Evolutionary conservation across 2,113 vertebrate species (phyloP).

Genomic region (Neodon shergylaensis): DNA sequence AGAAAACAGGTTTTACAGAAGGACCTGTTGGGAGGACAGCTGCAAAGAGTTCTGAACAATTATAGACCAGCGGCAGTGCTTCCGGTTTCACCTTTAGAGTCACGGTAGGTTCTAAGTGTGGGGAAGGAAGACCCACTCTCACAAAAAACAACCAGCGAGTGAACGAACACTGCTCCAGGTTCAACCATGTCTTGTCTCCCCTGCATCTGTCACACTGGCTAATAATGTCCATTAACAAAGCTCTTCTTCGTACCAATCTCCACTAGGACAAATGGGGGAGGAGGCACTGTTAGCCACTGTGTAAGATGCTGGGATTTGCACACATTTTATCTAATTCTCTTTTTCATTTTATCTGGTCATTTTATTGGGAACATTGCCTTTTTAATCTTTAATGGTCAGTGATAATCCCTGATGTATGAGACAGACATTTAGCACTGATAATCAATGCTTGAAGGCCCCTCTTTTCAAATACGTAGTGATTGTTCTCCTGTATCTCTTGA

Average conservation of each 20-base stretch:
- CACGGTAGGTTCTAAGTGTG: slow-evolving; percentile 48
- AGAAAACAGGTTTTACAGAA: slow-evolving; percentile 70
- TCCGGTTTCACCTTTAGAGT: slow-evolving; percentile 66
- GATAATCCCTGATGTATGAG: neutral
- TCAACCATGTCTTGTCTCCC: neutral
- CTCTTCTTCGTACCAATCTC: neutral
- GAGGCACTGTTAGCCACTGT: neutral
- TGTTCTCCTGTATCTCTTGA: neutral
- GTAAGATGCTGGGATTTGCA: neutral
- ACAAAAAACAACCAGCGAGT: slow-evolving; percentile 14
- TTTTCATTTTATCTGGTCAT: neutral
- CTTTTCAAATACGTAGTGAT: neutral
- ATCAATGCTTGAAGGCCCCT: neutral
- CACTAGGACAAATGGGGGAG: neutral
- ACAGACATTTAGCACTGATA: neutral
- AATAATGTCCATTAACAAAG: neutral
- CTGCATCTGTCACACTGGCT: neutral
- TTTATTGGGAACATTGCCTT: neutral
- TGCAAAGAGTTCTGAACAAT: no score
- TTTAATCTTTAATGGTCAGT: neutral
- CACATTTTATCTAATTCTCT: slow-evolving; percentile 23
- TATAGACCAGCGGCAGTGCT: slow-evolving; percentile 35
- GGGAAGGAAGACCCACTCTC: neutral
- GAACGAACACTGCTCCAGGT: neutral
- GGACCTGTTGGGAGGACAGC: slow-evolving; percentile 64